A percentile compares a stretch with the other conserved stretches of the same genome.
Evolutionary conservation across 2,888 invertebrate species (phyloP).

Genomic region (Tryphoninae sp.): DNA sequence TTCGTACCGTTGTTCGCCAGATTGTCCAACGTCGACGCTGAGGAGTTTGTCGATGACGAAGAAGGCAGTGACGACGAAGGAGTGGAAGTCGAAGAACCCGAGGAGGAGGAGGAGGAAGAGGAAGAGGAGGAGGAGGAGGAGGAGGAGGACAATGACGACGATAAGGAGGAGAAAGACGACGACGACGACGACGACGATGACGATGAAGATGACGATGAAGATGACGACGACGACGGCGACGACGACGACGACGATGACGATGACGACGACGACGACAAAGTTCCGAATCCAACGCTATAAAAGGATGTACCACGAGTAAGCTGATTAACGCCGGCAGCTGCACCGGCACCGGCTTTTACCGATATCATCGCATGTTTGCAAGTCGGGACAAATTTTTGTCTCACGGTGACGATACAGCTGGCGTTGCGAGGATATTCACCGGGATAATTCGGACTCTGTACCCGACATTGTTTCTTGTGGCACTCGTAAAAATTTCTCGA

Average conservation of each 20-base stretch:
- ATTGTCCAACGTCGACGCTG: background rate
- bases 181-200: conserved; percentile 1
- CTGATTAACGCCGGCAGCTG: conserved; percentile 42
- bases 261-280: conserved; percentile 12
- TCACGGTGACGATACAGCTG: conserved; percentile 93
- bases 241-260: conserved; percentile 4
- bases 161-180: background rate
- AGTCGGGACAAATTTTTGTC: conserved; percentile 90
- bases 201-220: background rate
- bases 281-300: conserved; percentile 31
- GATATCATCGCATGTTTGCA: conserved; percentile 96
- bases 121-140: background rate
- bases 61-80: conserved; percentile 13
- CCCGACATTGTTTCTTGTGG: conserved; percentile 91
- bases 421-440: conserved; percentile 95
- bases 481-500: conserved; percentile 93
- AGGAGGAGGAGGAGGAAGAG: too few relatives aligned
- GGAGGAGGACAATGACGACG: conserved; percentile 6
- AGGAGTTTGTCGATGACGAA: background rate
- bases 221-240: background rate
- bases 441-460: conserved; percentile 95
- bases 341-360: conserved; percentile 81
- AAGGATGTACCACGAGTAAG: conserved; percentile 28
- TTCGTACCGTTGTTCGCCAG: conserved; percentile 35
- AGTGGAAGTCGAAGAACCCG: background rate